Base-by-base conservation (phyloP, 2,797 vertebrate species). In the Scomberomorus guttatus region DNA sequence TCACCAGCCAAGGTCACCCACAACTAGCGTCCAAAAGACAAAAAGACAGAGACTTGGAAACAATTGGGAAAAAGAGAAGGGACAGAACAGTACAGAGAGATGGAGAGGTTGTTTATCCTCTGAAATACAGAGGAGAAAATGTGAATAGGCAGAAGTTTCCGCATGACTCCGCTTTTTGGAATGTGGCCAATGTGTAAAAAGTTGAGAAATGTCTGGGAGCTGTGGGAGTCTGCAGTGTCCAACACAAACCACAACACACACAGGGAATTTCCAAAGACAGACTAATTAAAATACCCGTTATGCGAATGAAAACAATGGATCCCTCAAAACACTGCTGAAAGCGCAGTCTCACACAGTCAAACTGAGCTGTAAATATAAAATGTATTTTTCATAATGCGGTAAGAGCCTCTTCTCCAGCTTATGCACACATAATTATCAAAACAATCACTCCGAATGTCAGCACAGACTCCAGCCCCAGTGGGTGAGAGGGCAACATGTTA, bases 1-100 rank as follows among this genome's bases (percentile, higher is more conserved):
- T 90, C 91, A 90, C 85, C 84, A 83, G 88, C 86, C 93, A 95
- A 95, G 94, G 94, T 94, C 93, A 93, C 79, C 79, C 73, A 75
- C 89, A 90, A 93, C 87, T 75, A 82, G 88, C 87, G 75, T 74
- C 81, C 66, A 67, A 79, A 82, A 86, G 89, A 89, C 82, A 84
- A 82, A 85, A 68, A 55, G 80, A 85, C 50, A 71, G 46, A 88
- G 83, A 79, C 78, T 87, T 85, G 44, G 78, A 86, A 69, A 90
- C 81, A 87, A 87, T 46, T 46, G 34, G 24, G 22, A 25, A 25
- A 58, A 32, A 27, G 61, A 48, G 27, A 9, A 63, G 42, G 51
- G 46, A 77, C 37, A 57, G 70, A 82, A 56, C 51, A 59, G 77
- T 13, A 39, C 55, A 72, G 55, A 78, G 56, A 68, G 51, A 81